Evolutionary conservation across 2,113 vertebrate species (phyloP).

Genomic region (Plecotus auritus): DNA sequence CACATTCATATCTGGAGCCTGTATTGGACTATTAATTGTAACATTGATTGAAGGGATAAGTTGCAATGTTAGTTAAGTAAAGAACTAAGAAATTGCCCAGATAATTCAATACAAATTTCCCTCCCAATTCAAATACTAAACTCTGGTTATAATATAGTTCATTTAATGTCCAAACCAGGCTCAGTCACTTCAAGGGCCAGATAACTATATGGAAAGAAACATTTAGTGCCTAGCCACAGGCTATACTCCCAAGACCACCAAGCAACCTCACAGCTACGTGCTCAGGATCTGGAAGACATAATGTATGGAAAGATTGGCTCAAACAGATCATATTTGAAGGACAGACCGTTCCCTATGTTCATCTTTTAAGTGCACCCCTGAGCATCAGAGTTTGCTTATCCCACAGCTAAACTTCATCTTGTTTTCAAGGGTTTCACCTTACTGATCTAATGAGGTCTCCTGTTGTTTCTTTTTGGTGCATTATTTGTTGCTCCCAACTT

Average conservation of each 20-base stretch:
- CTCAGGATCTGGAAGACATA: no score
- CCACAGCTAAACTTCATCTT: not conserved
- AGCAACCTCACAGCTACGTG: not conserved
- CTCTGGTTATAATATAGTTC: not conserved
- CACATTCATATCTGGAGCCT: not conserved
- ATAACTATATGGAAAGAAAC: not conserved
- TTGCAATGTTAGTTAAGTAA: not conserved
- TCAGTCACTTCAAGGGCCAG: not conserved
- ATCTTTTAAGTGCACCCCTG: not conserved
- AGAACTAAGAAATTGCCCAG: not conserved
- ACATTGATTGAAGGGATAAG: not conserved
- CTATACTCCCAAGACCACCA: not conserved
- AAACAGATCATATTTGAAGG: not conserved
- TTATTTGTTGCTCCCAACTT: not conserved
- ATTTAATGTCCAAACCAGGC: constrained; percentile 3
- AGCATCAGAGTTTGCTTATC: not conserved
- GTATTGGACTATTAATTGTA: not conserved
- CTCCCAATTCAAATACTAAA: not conserved
- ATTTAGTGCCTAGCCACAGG: not conserved
- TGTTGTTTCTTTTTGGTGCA: not conserved
- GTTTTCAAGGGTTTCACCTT: not conserved
- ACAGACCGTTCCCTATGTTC: not conserved
- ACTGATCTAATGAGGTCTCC: not conserved
- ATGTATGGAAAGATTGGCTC: not conserved
- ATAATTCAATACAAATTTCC: not conserved